A percentile compares a stretch with the other conserved stretches of the same genome.
Evolutionary conservation across 2,797 vertebrate genomes (phyloP).

Genomic region (Discoglossus pictus): DNA sequence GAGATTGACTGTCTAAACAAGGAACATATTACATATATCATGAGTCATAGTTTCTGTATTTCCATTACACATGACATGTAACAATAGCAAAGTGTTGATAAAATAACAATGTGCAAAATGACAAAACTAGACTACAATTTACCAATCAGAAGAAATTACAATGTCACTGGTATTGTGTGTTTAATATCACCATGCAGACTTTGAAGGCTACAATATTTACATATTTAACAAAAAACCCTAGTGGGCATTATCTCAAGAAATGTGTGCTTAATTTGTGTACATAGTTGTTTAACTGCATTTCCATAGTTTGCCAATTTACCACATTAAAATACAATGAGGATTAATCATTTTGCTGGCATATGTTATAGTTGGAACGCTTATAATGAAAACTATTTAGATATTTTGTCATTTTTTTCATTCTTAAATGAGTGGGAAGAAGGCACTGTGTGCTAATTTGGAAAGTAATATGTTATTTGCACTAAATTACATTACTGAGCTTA

Average conservation of each 20-base stretch:
- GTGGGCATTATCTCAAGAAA: slow-evolving; percentile 14
- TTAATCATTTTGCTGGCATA: fast-evolving
- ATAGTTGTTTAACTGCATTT: neutral
- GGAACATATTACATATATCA: no score
- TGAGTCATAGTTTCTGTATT: neutral
- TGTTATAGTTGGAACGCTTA: fast-evolving
- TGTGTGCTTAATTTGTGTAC: neutral
- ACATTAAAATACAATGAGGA: slow-evolving; percentile 2
- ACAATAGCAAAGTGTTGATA: neutral
- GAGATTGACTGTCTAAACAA: no score
- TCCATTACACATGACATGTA: neutral
- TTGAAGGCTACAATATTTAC: slow-evolving; percentile 3
- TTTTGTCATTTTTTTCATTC: no score
- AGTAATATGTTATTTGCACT: no score
- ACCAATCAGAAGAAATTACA: neutral
- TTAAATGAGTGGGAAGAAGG: no score
- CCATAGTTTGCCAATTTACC: neutral
- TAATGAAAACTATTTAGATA: no score
- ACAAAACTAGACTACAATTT: neutral
- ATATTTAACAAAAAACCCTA: neutral
- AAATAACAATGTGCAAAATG: neutral
- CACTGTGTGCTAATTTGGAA: no score
- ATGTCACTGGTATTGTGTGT: neutral
- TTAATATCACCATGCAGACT: slow-evolving; percentile 7
- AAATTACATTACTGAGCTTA: no score